Conservation (phyloP, 2,113 vertebrate species). For the Pyrgilauda ruficollis region DNA sequence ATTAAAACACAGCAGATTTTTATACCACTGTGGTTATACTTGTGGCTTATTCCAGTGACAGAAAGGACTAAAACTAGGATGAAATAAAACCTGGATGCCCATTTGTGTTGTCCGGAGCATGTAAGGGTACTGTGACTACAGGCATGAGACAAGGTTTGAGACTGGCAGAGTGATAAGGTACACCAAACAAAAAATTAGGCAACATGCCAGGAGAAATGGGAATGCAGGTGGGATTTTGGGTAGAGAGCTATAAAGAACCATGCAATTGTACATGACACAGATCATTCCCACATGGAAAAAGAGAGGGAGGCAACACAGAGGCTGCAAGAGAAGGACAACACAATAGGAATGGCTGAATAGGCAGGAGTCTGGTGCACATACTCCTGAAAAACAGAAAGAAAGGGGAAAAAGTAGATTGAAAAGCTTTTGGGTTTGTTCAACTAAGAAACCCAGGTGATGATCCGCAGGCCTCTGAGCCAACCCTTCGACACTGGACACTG, state of each 20-base stretch:
- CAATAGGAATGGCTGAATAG: background rate
- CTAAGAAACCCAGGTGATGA: background rate
- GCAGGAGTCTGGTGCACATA: background rate
- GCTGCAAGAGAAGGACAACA: background rate
- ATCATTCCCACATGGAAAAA: background rate
- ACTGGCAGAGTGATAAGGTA: background rate
- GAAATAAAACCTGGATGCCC: background rate
- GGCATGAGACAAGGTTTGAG: background rate
- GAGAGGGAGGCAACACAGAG: background rate
- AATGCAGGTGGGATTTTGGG: background rate
- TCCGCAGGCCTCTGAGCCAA: background rate
- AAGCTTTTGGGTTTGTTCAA: background rate
- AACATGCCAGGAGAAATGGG: background rate
- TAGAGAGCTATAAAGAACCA: background rate
- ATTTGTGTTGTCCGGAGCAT: fast-evolving
- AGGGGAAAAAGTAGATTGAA: background rate
- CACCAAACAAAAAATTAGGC: background rate
- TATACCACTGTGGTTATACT: background rate
- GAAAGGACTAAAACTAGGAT: background rate
- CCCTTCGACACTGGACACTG: fast-evolving
- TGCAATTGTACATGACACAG: background rate
- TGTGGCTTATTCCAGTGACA: background rate
- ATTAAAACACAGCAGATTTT: background rate
- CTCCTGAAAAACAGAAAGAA: background rate
- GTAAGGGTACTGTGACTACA: background rate